These are phyloP conservation scores for Argynnis bischoffii DNA, from an alignment of 2,888 invertebrate species.

Conservation along the genomic window DNA sequence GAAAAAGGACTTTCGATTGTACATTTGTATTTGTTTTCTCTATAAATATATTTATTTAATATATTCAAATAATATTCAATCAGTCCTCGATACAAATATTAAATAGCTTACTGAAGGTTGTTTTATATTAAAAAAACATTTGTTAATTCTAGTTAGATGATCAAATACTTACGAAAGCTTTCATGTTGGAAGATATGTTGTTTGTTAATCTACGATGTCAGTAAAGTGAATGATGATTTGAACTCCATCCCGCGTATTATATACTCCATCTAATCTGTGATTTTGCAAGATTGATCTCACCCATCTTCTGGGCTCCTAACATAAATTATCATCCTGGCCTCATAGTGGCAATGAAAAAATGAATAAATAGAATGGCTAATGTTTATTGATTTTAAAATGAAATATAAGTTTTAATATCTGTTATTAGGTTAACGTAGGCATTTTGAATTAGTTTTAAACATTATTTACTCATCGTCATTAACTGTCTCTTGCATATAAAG, in stretches of 20 bases:
- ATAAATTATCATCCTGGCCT: conserved; percentile 22
- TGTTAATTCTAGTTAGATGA: background rate
- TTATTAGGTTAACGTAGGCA: background rate
- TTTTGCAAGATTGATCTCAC: conserved; percentile 22
- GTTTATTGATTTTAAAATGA: conserved; percentile 9
- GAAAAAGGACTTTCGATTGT: too few relatives aligned
- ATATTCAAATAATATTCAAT: too few relatives aligned
- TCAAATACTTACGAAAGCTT: conserved; percentile 44
- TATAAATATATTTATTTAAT: too few relatives aligned
- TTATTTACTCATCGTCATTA: conserved; percentile 2
- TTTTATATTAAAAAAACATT: too few relatives aligned
- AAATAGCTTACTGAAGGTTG: too few relatives aligned
- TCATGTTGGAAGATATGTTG: conserved; percentile 37
- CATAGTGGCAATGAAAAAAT: conserved; percentile 8
- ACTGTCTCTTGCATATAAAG: background rate
- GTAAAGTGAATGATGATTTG: conserved; percentile 16
- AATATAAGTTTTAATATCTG: conserved; percentile 5
- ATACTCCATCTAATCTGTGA: conserved; percentile 11
- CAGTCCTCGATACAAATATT: too few relatives aligned
- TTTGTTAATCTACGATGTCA: conserved; percentile 1
- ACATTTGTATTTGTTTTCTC: too few relatives aligned
- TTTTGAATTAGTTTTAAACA: background rate
- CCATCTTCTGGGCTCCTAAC: conserved; percentile 13
- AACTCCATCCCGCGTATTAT: conserved; percentile 17
- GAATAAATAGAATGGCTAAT: background rate